A percentile compares a stretch with the other conserved stretches of the same genome.
phyloP scores from a whole-genome alignment of 2,113 vertebrate genomes.

The Dromiciops gliroides region DNA sequence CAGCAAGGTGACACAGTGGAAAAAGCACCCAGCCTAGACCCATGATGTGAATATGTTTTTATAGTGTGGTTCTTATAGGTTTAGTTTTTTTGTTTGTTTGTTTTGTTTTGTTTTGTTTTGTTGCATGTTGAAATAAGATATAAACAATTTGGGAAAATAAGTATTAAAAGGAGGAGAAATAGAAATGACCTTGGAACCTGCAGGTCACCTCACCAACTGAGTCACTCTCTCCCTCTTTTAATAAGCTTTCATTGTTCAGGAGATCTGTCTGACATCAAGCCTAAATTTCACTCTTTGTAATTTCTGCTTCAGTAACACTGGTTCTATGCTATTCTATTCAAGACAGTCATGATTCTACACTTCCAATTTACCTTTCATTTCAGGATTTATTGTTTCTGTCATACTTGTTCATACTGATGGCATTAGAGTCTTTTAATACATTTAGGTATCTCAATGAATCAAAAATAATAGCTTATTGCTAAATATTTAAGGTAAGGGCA shows the following conservation, averaged over 20 bases:
- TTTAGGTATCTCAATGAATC: not conserved
- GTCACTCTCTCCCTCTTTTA: not conserved
- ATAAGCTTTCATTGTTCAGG: not conserved
- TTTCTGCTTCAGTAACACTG: fast-evolving
- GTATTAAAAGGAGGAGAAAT: too few species aligned
- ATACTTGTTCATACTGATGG: not conserved
- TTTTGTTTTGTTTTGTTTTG: too few species aligned
- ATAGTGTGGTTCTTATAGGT: too few species aligned
- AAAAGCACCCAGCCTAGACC: too few species aligned
- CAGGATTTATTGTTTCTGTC: not conserved
- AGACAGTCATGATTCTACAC: not conserved
- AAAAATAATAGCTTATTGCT: not conserved
- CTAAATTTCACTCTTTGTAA: not conserved
- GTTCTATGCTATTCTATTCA: not conserved
- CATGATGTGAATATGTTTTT: too few species aligned
- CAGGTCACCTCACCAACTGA: not conserved
- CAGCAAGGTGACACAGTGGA: too few species aligned
- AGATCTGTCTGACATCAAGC: fast-evolving
- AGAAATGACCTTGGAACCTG: not conserved
- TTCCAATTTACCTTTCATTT: not conserved
- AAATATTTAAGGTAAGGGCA: not conserved
- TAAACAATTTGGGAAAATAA: too few species aligned
- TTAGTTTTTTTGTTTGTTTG: too few species aligned
- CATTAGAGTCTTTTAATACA: fast-evolving
- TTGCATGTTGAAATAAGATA: too few species aligned